phyloP scores from a whole-genome alignment of 2,113 vertebrate genomes.

The Paramormyrops kingsleyae region DNA sequence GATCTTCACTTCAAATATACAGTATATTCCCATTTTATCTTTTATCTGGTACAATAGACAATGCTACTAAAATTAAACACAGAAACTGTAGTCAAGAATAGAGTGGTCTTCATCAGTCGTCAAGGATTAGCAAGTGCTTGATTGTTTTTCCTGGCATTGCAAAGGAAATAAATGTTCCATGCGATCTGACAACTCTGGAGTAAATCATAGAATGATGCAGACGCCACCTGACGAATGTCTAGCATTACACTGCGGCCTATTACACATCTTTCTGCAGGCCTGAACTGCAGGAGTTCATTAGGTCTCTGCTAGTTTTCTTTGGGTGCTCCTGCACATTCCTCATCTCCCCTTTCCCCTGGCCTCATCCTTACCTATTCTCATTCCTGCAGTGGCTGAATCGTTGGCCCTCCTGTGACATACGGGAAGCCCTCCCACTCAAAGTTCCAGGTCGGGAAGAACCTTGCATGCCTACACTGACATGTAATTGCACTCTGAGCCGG shows the following conservation, averaged over 20 bases:
- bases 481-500: background rate
- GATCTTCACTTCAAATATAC: background rate
- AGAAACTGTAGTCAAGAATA: background rate
- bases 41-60: constrained; percentile 2
- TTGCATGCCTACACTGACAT: background rate
- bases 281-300: background rate
- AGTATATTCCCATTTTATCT: background rate
- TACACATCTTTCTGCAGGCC: background rate
- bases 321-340: background rate
- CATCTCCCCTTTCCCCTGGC: background rate
- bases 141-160: background rate
- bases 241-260: background rate
- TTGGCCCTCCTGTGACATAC: background rate
- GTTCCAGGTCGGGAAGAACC: background rate
- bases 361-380: background rate
- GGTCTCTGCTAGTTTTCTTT: background rate
- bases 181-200: background rate
- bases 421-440: background rate
- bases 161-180: background rate
- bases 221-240: background rate
- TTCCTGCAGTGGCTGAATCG: background rate
- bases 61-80: background rate
- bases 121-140: background rate
- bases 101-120: background rate
- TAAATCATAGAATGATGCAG: background rate